phyloP scores from a whole-genome alignment of 2,797 vertebrate genomes.

The Argyrosomus regius region DNA sequence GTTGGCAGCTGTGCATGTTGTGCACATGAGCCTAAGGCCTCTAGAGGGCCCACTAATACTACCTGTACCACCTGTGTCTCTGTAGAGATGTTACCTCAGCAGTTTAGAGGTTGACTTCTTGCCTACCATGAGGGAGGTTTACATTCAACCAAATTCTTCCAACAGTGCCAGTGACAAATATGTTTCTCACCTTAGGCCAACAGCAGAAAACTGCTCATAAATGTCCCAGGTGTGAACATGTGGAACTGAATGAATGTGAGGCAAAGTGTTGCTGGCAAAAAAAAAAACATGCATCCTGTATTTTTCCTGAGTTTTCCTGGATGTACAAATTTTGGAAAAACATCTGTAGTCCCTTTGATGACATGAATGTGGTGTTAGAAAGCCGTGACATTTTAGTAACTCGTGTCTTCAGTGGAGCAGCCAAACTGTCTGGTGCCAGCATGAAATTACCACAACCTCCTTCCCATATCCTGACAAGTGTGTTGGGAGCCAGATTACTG shows the following conservation, averaged over 20 bases:
- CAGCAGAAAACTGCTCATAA: conserved; percentile 30
- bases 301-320: conserved; percentile 45
- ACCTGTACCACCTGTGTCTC: conserved; percentile 37
- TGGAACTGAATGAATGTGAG: conserved; percentile 38
- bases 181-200: conserved; percentile 19
- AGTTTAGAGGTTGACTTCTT: neutral
- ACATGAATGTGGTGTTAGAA: conserved; percentile 42
- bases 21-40: conserved; percentile 41
- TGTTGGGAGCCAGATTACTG: conserved; percentile 25
- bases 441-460: conserved; percentile 3
- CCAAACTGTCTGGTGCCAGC: conserved; percentile 36
- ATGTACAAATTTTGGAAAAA: conserved; percentile 51
- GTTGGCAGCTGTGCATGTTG: neutral
- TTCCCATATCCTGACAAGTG: conserved; percentile 15
- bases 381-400: conserved; percentile 56
- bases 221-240: conserved; percentile 40
- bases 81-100: conserved; percentile 26
- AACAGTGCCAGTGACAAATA: conserved; percentile 15
- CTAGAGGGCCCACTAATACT: conserved; percentile 68
- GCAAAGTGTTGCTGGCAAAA: conserved; percentile 60
- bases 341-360: conserved; percentile 29
- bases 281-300: conserved; percentile 8
- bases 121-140: neutral
- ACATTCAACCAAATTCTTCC: neutral
- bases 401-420: conserved; percentile 31